Conservation (phyloP, 2,797 vertebrate species). For the Poeciliopsis infans region DNA sequence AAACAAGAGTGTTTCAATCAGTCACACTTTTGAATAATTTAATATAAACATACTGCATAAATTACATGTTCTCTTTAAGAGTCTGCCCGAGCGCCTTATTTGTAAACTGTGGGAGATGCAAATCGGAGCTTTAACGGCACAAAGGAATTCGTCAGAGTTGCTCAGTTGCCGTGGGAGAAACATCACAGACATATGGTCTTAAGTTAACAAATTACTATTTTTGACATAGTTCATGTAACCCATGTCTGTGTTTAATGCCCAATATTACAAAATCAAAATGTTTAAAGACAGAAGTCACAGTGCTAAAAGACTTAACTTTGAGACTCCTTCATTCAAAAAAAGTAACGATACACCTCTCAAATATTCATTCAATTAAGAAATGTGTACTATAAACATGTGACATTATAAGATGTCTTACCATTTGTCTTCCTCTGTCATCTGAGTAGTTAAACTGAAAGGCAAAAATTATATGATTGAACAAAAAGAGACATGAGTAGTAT, state of each 20-base stretch:
- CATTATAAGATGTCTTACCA: conserved; percentile 76
- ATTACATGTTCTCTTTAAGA: conserved; percentile 53
- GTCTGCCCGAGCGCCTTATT: conserved; percentile 24
- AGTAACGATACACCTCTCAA: neutral
- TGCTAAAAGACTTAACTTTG: neutral
- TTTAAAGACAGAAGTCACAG: conserved; percentile 2
- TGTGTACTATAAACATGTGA: neutral
- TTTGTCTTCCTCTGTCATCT: conserved; percentile 92
- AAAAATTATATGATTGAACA: conserved; percentile 7
- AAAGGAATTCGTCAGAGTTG: conserved; percentile 1
- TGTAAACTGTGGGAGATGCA: conserved; percentile 33
- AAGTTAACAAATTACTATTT: conserved; percentile 8
- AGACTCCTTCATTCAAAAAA: conserved; percentile 4
- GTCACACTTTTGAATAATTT: conserved; percentile 66
- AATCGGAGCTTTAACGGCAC: conserved; percentile 10
- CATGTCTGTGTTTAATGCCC: neutral
- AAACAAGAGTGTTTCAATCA: conserved; percentile 65
- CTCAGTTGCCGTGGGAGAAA: conserved; percentile 8
- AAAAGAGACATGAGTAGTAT: neutral
- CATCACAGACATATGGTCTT: conserved; percentile 13
- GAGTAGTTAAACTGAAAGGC: conserved; percentile 84
- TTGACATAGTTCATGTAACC: conserved; percentile 5
- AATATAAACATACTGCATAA: conserved; percentile 61
- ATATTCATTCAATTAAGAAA: conserved; percentile 14
- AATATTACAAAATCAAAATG: conserved; percentile 3